These are phyloP conservation scores for Drosophila sordidula DNA, from an alignment of 2,888 invertebrate species.

Conservation along the genomic window DNA sequence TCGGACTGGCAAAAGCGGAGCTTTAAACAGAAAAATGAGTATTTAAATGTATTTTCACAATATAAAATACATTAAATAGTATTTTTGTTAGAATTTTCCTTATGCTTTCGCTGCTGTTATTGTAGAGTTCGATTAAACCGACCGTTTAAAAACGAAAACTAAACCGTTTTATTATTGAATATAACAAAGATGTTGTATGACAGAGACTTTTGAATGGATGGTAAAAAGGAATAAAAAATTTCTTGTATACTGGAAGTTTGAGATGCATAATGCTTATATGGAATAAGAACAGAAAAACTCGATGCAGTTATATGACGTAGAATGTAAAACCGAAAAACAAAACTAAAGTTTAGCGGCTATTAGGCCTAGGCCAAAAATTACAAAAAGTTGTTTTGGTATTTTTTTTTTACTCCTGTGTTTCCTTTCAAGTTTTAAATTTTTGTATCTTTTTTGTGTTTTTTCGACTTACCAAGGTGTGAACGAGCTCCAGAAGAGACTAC, in stretches of 20 bases:
- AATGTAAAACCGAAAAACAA: constrained; percentile 24
- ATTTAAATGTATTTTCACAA: not conserved
- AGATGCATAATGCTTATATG: constrained; percentile 51
- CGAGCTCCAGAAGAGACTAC: constrained; percentile 99
- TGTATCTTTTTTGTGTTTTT: constrained; percentile 78
- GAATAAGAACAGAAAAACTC: constrained; percentile 34
- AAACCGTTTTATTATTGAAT: not conserved
- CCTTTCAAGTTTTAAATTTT: constrained; percentile 57
- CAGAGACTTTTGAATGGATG: constrained; percentile 5
- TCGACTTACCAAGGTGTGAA: constrained; percentile 99
- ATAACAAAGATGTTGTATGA: constrained; percentile 7
- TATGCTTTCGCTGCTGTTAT: constrained; percentile 22
- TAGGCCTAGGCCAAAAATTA: constrained; percentile 41
- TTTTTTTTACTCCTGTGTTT: constrained; percentile 58
- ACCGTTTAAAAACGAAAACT: not conserved
- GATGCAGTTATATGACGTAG: constrained; percentile 46
- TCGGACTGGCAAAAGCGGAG: not conserved
- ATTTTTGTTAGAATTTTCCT: constrained; percentile 7
- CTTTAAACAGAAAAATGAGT: not conserved
- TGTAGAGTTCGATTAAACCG: constrained; percentile 12
- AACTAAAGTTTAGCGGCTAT: constrained; percentile 47
- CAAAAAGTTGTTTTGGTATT: constrained; percentile 32
- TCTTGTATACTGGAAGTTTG: constrained; percentile 43
- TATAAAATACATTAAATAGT: not conserved
- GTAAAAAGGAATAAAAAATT: constrained; percentile 8